Evolutionary conservation across 2,797 vertebrate genomes (phyloP).

Genomic region (Chelon auratus): DNA sequence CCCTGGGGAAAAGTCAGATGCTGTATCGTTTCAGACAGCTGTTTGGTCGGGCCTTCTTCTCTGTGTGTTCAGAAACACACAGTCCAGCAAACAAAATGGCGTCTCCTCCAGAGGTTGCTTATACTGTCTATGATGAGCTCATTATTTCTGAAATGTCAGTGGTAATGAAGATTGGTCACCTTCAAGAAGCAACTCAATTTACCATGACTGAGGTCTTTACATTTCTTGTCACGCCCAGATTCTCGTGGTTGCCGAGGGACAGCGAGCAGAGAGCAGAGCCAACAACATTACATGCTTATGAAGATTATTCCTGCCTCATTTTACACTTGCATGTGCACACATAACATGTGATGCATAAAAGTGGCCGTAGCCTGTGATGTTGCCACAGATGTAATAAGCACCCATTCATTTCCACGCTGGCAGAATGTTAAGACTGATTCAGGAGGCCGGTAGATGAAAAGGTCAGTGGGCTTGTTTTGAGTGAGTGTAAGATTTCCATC

Average conservation of each 20-base stretch:
- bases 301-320: conserved; percentile 41
- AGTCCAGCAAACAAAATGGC: conserved; percentile 45
- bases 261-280: conserved; percentile 14
- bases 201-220: conserved; percentile 56
- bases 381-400: conserved; percentile 65
- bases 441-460: conserved; percentile 71
- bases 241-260: conserved; percentile 16
- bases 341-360: conserved; percentile 21
- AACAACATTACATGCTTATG: conserved; percentile 37
- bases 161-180: conserved; percentile 68
- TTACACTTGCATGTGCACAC: conserved; percentile 28
- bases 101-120: conserved; percentile 5
- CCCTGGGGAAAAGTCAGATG: conserved; percentile 12
- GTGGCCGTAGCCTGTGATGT: conserved; percentile 44
- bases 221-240: conserved; percentile 36
- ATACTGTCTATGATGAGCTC: conserved; percentile 50
- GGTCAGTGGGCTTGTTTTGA: conserved; percentile 77
- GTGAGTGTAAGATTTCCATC: conserved; percentile 81
- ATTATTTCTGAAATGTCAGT: conserved; percentile 66
- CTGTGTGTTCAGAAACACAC: conserved; percentile 32
- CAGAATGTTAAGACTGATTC: conserved; percentile 72
- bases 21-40: conserved; percentile 29
- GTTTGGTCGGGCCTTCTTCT: conserved; percentile 17
- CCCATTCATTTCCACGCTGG: conserved; percentile 71
- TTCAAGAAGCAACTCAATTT: conserved; percentile 57